Evolutionary conservation across 1,140 invertebrate species (phyloP), one percentile per base, ranked within the genome.

Genomic region (Trinorchestia longiramus): DNA sequence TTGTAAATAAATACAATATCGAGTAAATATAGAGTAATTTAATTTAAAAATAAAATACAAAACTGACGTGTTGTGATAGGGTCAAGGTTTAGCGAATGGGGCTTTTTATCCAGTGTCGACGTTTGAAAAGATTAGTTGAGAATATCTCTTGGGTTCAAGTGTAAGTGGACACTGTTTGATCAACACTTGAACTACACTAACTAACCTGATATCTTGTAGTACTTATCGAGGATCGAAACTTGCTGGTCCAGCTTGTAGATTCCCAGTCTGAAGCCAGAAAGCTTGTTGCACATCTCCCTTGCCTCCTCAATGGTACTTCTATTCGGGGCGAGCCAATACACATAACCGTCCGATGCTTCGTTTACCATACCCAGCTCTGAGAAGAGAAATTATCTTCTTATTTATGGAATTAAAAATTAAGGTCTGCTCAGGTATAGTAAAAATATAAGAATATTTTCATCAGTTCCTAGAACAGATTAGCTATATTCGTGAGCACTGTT

Each of bases 261-360:
- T 43, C 92, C 92, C 3, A 94, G 92, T 94, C 19, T 94, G 43
- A 94, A 94, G 43, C 92, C 92, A 6, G 43, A n/a, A 11, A 94
- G 41, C 44, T 94, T 44, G 3, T 94, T 11, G 43, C 92, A 94
- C 43, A 40, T 43, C 17, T 19, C 3, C 92, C 92, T 94, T 28
- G 92, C 92, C 0, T 43, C 44, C 28, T 43, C 44, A 0, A 94
- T 45, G 43, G 92, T 45, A 11, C 41, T 47, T 8, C 41, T 4
- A 1, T 17, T 44, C 0, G 41, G 41, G 40, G 92, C 45, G 8
- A 94, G 8, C 92, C 92, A 94, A 40, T 94, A 94, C 43, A 94
- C 43, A 44, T 43, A 47, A 19, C 92, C 92, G 44, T 94, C 92
- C 11, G 92, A 42, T 45, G 43, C 43, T 40, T 94, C 92, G 92